Evolutionary conservation across 1,140 invertebrate genomes (phyloP).

Genomic region (Medauroidea extradentata): DNA sequence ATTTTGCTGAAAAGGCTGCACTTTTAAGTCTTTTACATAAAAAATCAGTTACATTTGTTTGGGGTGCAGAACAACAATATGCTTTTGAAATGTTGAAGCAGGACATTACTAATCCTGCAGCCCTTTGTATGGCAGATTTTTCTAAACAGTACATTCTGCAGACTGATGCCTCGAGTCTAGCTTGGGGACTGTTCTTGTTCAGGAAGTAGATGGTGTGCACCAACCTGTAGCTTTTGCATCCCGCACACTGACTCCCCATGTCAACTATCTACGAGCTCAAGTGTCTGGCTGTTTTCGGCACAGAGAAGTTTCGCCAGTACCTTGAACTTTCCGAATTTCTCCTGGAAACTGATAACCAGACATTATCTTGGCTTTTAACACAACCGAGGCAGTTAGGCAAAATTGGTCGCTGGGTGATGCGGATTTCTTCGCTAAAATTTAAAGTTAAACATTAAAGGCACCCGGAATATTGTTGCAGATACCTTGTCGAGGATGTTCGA

Average conservation of each 20-base stretch:
- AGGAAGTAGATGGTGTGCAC: constrained; percentile 28
- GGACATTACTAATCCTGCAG: constrained; percentile 29
- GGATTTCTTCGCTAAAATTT: not conserved
- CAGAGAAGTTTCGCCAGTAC: constrained; percentile 44
- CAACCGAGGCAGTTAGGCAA: not conserved
- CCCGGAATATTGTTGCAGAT: not conserved
- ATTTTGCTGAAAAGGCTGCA: constrained; percentile 37
- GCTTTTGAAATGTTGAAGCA: constrained; percentile 35
- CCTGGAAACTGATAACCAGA: not conserved
- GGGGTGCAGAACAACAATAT: constrained; percentile 26
- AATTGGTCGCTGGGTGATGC: not conserved
- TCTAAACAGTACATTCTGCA: constrained; percentile 30
- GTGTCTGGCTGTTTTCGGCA: constrained; percentile 42
- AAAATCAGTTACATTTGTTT: constrained; percentile 24
- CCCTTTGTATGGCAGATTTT: constrained; percentile 36
- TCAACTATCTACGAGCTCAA: constrained; percentile 41
- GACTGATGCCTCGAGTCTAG: constrained; percentile 36
- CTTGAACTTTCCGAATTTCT: constrained; percentile 24
- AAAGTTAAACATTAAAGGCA: not conserved
- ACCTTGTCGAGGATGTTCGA: not conserved
- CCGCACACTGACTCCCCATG: constrained; percentile 29
- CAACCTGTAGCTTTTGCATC: constrained; percentile 35
- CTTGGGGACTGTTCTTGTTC: constrained; percentile 35
- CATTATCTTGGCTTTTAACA: not conserved
- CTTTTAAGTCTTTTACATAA: constrained; percentile 33